Evolutionary conservation across 2,113 vertebrate genomes (phyloP).

Genomic region (Pseudorectes ferrugineus): DNA sequence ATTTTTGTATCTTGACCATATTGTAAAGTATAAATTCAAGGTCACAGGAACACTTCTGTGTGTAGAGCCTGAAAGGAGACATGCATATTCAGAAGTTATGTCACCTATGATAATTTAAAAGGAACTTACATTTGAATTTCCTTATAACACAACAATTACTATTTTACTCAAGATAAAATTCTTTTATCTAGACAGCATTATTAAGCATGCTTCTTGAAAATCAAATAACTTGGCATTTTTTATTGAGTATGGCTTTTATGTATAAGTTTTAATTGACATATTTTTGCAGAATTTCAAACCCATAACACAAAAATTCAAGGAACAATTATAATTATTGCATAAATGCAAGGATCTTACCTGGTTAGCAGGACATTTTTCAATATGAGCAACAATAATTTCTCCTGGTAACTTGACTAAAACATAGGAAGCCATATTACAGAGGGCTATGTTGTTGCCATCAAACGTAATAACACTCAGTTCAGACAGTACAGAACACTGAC

Average conservation of each 20-base stretch:
- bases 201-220: background rate
- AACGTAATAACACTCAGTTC: constrained; percentile 94
- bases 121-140: background rate
- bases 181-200: background rate
- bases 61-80: background rate
- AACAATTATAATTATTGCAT: background rate
- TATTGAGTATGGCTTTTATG: background rate
- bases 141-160: background rate
- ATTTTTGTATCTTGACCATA: background rate
- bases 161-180: background rate
- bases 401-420: constrained; percentile 87
- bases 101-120: background rate
- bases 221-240: background rate
- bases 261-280: background rate
- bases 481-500: constrained; percentile 93
- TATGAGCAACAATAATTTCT: constrained; percentile 89
- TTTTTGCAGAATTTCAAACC: background rate
- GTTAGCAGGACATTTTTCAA: constrained; percentile 91
- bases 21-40: background rate
- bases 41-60: background rate
- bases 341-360: constrained; percentile 75
- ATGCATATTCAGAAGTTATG: background rate
- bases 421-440: constrained; percentile 93
- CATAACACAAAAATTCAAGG: background rate
- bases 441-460: constrained; percentile 92